phyloP scores from a whole-genome alignment of 2,113 vertebrate species.

The Malurus elegans region DNA sequence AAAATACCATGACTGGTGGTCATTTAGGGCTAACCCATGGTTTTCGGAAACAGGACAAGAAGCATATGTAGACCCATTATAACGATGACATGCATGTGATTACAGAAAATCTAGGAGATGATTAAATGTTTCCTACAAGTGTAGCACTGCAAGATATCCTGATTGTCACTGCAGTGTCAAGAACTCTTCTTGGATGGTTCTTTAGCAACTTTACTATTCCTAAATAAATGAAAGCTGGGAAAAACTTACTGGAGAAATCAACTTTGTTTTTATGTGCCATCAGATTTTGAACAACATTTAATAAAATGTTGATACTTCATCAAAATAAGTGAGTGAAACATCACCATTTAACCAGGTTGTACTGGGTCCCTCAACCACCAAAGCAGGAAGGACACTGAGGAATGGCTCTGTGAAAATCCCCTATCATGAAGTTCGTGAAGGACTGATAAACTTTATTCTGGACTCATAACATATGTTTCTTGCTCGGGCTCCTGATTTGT shows the following conservation, averaged over 20 bases:
- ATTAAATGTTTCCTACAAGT: not conserved
- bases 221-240: not conserved
- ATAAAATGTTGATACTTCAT: not conserved
- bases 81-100: not conserved
- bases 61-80: not conserved
- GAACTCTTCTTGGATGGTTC: not conserved
- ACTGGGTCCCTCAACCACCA: not conserved
- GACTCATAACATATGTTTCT: not conserved
- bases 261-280: not conserved
- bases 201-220: not conserved
- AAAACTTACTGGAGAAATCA: not conserved
- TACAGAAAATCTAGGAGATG: not conserved
- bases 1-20: not conserved
- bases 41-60: not conserved
- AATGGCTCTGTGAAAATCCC: not conserved
- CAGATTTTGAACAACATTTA: not conserved
- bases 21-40: not conserved
- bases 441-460: not conserved
- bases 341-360: not conserved
- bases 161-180: not conserved
- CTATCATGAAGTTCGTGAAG: not conserved
- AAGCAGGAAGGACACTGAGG: not conserved
- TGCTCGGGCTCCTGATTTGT: not conserved
- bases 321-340: not conserved
- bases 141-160: not conserved